Base-by-base conservation (phyloP, 2,888 invertebrate species). In the Ypsolopha scabrella region DNA sequence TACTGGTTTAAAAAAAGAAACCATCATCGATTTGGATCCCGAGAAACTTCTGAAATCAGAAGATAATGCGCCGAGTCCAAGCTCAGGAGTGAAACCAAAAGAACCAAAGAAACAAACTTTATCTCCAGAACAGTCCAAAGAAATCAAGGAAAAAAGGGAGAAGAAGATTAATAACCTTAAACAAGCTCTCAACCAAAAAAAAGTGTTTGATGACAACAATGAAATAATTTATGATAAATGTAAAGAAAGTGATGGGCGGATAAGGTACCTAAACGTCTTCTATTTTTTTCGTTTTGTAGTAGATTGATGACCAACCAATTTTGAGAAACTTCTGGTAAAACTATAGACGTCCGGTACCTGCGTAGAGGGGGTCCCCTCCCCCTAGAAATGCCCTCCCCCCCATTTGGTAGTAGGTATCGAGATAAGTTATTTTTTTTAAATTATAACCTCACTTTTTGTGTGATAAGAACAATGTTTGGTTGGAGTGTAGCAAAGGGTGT, bases 191-290 rank as follows among this genome's bases (percentile, higher is more conserved):
- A 70, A 68, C 50, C 70, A 82, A 60, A 63, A 79, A 59, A 88
- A 88, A 61, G 78, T 87, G 2, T 87, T 89, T 64, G 81, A 88
- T 69, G 74, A 83, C 53, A 77, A 86, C 53, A 87, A 88, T 52
- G 86, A 88, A 59, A 72, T 90, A 51, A 77, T 90, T 52, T 91
- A 88, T 67, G 88, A 88, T 48, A 92, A 91, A 67, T 75, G 92
- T 52, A 82, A 87, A 47, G 81, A 90, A 49, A 89, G 90, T 65
- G 92, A 92, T 78, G 75, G 87, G 0, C 65, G 86, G 57, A 68
- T 92, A 48, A 87, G 87, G 87, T 90, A 63, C 41, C 41, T 41
- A 2, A 9, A 41, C 6, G 1, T 7, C 1, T n/a, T n/a, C 10
- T 41, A 6, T 41, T n/a, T 41, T 6, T n/a, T 9, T 7, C 1